Conservation (phyloP, 2,113 vertebrate genomes). For the Thunnus thynnus region DNA sequence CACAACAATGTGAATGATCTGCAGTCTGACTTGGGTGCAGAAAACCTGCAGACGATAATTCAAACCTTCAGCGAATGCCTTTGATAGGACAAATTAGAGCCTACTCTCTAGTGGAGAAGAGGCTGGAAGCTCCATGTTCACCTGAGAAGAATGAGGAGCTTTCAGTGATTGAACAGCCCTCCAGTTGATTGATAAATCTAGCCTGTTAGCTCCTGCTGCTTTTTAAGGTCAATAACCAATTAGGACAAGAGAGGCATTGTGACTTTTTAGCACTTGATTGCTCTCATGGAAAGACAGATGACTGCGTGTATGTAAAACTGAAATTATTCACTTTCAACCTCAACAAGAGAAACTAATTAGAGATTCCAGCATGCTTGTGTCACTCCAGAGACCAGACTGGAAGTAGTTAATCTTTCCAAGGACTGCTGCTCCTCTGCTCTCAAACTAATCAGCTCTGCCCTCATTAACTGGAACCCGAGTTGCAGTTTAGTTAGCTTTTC, state of each 20-base stretch:
- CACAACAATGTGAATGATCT: too few species aligned
- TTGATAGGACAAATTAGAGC: not conserved
- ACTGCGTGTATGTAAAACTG: too few species aligned
- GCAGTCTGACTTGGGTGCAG: too few species aligned
- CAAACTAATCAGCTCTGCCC: conserved; percentile 19
- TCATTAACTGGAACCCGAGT: conserved; percentile 4
- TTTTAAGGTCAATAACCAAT: conserved; percentile 3
- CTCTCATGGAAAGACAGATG: not conserved
- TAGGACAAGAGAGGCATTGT: not conserved
- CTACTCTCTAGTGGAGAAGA: not conserved
- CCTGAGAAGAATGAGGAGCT: not conserved
- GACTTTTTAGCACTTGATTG: not conserved
- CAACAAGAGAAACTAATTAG: conserved; percentile 2
- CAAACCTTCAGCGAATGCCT: too few species aligned
- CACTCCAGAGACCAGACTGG: not conserved
- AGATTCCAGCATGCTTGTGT: not conserved
- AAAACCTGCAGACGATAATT: too few species aligned
- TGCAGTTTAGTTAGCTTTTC: not conserved
- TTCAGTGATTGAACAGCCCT: conserved; percentile 22
- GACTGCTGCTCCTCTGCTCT: not conserved
- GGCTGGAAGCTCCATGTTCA: not conserved
- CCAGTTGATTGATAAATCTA: conserved; percentile 18
- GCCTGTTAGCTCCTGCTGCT: not conserved
- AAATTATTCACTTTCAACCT: not conserved
- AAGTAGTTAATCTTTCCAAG: conserved; percentile 10